Conservation (phyloP, 2,113 vertebrate genomes). For the Eptatretus burgeri region DNA sequence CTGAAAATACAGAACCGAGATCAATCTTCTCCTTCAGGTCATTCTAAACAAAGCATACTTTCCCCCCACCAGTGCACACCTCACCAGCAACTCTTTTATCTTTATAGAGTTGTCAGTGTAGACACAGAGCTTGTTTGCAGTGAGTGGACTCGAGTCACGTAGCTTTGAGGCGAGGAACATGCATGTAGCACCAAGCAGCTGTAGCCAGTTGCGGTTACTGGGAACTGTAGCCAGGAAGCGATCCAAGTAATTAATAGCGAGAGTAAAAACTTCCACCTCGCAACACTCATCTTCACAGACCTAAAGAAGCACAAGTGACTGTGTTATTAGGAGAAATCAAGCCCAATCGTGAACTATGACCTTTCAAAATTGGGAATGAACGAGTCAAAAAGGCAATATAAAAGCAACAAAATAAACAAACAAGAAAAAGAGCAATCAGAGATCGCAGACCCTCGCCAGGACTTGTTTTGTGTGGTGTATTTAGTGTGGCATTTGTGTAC, state of each 20-base stretch:
- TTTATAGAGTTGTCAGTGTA: conserved; percentile 89
- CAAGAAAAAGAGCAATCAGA: no score
- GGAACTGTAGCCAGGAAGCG: conserved; percentile 69
- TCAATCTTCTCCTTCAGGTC: no score
- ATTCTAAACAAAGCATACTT: no score
- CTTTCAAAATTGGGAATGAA: no score
- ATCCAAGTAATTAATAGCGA: conserved; percentile 97
- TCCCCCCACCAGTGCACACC: conserved; percentile 10
- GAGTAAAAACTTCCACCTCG: conserved; percentile 77
- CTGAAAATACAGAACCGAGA: no score
- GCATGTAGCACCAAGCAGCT: conserved; percentile 72
- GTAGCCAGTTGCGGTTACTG: conserved; percentile 64
- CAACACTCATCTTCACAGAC: conserved; percentile 92
- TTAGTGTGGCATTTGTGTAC: no score
- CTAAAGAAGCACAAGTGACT: conserved; percentile 15
- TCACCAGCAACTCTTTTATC: conserved; percentile 84
- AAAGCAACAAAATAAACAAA: no score
- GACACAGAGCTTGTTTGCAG: conserved; percentile 78
- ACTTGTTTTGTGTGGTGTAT: no score
- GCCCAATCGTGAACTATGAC: no score
- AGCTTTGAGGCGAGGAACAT: conserved; percentile 94
- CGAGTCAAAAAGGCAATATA: no score
- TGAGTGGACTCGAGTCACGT: conserved; percentile 76
- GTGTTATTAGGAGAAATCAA: no score
- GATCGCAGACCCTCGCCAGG: no score